Evolutionary conservation across 2,797 vertebrate genomes (phyloP).

Genomic region (Kryptopterus vitreolus): DNA sequence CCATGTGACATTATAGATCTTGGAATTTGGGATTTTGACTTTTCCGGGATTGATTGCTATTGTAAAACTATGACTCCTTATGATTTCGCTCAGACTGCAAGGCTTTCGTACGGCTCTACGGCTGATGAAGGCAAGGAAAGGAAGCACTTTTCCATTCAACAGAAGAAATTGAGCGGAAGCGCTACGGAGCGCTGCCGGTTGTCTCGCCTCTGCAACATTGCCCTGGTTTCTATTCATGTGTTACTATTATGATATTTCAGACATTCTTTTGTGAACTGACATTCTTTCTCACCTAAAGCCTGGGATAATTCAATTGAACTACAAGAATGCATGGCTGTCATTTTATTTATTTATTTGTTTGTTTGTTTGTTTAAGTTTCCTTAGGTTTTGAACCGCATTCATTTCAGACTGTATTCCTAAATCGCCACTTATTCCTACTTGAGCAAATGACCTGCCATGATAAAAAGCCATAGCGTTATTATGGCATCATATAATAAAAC

Average conservation of each 20-base stretch:
- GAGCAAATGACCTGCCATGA: not conserved
- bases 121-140: not conserved
- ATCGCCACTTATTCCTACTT: not conserved
- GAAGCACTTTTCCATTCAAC: conserved; percentile 9
- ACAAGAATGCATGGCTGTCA: conserved; percentile 26
- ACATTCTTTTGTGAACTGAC: conserved; percentile 1
- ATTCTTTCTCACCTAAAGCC: not conserved
- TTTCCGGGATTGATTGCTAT: not conserved
- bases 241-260: conserved; percentile 15
- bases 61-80: not conserved
- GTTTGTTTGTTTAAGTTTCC: not conserved
- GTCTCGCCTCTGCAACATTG: conserved; percentile 9
- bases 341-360: not conserved
- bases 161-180: not conserved
- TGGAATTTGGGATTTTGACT: not conserved
- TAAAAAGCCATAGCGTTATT: conserved; percentile 5
- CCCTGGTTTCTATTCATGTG: conserved; percentile 1
- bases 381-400: not conserved
- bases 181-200: not conserved
- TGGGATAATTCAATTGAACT: not conserved
- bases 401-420: not conserved
- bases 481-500: not conserved
- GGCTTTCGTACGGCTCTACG: not conserved
- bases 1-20: conserved; percentile 78
- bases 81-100: not conserved